These are phyloP conservation scores for Oncorhynchus kisutch DNA, from an alignment of 2,113 vertebrate species.

Conservation along the genomic window DNA sequence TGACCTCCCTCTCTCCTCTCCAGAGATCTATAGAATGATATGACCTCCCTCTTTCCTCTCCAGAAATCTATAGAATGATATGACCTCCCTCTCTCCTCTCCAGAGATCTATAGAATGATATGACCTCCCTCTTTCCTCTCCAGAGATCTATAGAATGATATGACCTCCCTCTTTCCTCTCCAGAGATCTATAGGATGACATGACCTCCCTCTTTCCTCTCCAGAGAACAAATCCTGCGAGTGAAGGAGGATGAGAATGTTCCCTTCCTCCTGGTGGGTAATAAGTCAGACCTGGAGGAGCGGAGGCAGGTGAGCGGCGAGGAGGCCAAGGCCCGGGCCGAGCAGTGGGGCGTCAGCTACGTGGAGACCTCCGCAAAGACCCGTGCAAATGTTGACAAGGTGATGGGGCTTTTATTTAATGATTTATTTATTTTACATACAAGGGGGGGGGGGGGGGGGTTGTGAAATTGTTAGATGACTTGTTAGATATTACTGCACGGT, in stretches of 20 bases:
- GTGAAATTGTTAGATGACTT: too few relatives aligned
- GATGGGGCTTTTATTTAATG: too few relatives aligned
- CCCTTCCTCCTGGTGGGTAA: slow-evolving; percentile 45
- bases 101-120: too few relatives aligned
- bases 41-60: too few relatives aligned
- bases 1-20: too few relatives aligned
- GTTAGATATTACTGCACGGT: too few relatives aligned
- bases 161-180: background rate
- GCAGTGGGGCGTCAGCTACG: slow-evolving; percentile 1
- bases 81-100: too few relatives aligned
- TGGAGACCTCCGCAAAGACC: background rate
- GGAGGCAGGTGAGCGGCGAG: slow-evolving; percentile 39
- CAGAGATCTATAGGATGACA: too few relatives aligned
- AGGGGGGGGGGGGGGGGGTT: too few relatives aligned
- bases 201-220: background rate
- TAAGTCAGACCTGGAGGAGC: slow-evolving; percentile 46
- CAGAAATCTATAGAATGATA: too few relatives aligned
- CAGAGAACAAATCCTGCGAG: slow-evolving; percentile 41
- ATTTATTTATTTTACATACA: too few relatives aligned
- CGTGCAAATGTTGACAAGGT: background rate
- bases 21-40: too few relatives aligned
- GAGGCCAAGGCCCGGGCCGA: slow-evolving; percentile 21
- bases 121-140: background rate
- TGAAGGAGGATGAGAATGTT: slow-evolving; percentile 49
- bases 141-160: background rate